Conservation (phyloP, 2,888 invertebrate species). For the Chalcosyrphus nemorum region DNA sequence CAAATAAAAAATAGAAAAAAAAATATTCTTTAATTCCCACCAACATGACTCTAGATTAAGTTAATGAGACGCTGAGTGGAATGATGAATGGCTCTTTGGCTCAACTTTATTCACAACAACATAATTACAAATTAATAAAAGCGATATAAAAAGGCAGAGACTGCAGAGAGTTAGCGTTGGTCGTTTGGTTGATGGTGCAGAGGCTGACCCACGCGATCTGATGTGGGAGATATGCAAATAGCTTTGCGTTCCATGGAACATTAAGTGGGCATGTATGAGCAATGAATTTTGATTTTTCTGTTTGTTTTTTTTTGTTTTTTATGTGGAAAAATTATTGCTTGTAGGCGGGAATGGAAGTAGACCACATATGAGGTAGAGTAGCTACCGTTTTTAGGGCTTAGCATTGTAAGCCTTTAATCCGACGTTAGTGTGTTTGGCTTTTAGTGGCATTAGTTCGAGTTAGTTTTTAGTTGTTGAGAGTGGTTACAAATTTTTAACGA, state of each 20-base stretch:
- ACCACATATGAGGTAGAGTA: background rate
- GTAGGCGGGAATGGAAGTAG: slow-evolving; percentile 22
- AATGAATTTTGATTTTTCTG: slow-evolving; percentile 38
- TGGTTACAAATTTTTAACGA: no score
- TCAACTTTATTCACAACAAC: background rate
- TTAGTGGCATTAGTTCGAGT: background rate
- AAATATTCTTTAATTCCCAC: slow-evolving; percentile 19
- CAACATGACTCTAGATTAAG: slow-evolving; percentile 45
- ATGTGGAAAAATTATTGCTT: background rate
- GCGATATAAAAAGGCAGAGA: slow-evolving; percentile 18
- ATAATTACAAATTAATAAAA: slow-evolving; percentile 35
- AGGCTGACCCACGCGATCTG: slow-evolving; percentile 35
- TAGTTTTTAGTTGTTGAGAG: background rate
- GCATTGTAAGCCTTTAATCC: background rate
- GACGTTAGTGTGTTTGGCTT: background rate
- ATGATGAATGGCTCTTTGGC: slow-evolving; percentile 41
- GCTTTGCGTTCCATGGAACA: slow-evolving; percentile 24
- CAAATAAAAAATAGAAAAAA: slow-evolving; percentile 10
- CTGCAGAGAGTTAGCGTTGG: background rate
- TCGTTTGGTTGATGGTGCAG: background rate
- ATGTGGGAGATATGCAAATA: slow-evolving; percentile 58
- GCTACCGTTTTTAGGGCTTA: background rate
- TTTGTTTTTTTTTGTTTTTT: background rate
- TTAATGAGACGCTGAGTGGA: slow-evolving; percentile 48
- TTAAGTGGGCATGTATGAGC: slow-evolving; percentile 37